Percentiles rank a stretch among this genome's conserved stretches.
phyloP scores from a whole-genome alignment of 35 echinoderm and acorn worm genomes.

The Lytechinus pictus region DNA sequence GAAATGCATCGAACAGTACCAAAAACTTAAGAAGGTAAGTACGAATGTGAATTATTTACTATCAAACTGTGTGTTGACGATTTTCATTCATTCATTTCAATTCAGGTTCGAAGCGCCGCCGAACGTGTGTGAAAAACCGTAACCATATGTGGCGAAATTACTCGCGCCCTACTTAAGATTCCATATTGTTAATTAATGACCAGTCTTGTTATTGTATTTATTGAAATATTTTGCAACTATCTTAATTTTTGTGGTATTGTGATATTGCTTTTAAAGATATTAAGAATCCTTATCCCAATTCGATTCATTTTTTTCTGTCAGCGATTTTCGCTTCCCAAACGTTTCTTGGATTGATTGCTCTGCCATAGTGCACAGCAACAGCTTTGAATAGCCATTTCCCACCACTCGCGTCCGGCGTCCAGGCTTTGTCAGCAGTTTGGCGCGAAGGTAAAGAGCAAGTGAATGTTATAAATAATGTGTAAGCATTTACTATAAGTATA shows the following conservation, averaged over 20 bases:
- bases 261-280: neutral
- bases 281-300: neutral
- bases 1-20: slow-evolving; percentile 70
- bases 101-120: neutral
- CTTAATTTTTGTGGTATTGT: neutral
- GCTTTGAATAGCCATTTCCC: neutral
- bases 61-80: neutral
- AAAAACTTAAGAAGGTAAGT: slow-evolving; percentile 69
- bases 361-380: neutral
- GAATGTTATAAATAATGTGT: neutral
- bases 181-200: neutral
- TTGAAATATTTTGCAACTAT: neutral
- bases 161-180: neutral
- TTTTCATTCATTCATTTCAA: slow-evolving; percentile 38
- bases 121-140: neutral
- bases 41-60: neutral
- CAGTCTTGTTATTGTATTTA: neutral
- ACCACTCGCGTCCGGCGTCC: neutral
- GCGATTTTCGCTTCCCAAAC: neutral
- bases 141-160: neutral
- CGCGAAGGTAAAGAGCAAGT: neutral
- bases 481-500: too few relatives aligned
- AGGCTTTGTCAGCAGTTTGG: slow-evolving; percentile 54
- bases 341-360: neutral
- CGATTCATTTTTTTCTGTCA: neutral